Conservation (phyloP, 2,888 invertebrate species). For the Plemyria rubiginata region DNA sequence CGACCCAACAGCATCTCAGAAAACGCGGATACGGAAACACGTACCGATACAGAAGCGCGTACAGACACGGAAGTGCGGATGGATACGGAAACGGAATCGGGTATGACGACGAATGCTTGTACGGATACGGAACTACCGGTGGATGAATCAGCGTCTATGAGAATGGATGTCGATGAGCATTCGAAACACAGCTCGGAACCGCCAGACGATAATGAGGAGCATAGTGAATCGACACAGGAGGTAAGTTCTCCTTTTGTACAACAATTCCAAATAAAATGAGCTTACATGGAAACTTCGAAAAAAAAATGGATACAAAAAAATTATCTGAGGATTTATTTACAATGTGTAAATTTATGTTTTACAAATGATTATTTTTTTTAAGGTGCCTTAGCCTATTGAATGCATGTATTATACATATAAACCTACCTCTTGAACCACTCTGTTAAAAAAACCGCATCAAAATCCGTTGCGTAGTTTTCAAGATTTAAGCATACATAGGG, state of each 20-base stretch:
- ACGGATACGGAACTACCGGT: background rate
- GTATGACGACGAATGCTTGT: constrained; percentile 50
- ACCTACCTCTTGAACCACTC: too few species aligned
- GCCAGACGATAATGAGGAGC: constrained; percentile 41
- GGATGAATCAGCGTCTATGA: background rate
- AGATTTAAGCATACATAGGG: too few species aligned
- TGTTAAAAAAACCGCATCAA: too few species aligned
- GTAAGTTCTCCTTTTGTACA: constrained; percentile 40
- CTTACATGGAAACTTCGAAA: too few species aligned
- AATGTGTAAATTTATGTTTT: too few species aligned
- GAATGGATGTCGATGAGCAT: constrained; percentile 35
- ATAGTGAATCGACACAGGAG: constrained; percentile 46
- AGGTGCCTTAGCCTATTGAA: too few species aligned
- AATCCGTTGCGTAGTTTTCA: too few species aligned
- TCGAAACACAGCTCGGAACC: constrained; percentile 47
- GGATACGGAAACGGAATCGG: constrained; percentile 10
- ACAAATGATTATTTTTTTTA: too few species aligned
- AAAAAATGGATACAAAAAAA: too few species aligned
- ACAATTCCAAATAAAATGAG: too few species aligned
- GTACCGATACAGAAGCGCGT: constrained; percentile 17
- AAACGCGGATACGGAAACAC: constrained; percentile 55
- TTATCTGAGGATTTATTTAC: too few species aligned
- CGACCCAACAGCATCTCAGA: constrained; percentile 71
- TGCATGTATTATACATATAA: too few species aligned
- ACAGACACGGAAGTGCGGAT: constrained; percentile 5